Evolutionary conservation across 1,140 invertebrate species (phyloP), one percentile per base, ranked within the genome.

Genomic region (Cheumatopsyche charites): DNA sequence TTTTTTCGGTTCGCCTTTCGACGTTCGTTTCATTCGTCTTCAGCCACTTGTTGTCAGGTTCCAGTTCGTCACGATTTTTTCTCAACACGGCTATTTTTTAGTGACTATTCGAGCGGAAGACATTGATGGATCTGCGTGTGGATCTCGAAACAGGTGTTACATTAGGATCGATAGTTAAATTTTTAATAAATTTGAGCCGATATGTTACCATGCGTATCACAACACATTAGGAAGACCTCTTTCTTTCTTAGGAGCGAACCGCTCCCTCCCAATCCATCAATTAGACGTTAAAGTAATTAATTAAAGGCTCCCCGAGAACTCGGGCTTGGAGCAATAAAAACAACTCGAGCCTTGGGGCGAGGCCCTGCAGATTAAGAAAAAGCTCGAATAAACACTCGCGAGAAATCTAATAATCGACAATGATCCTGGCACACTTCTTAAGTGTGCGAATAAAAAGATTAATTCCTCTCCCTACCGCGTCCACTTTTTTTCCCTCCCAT

Each of bases 281-380:
- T 75, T 73, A 73, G 71, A 71, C 72, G 61, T 65, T 73, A 73
- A 67, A 73, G 74, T 75, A 75, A 75, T 75, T 75, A 75, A 75
- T 75, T 75, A 75, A 68, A 67, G n/a, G 65, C 68, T 58, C 55
- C 55, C 71, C 47, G 63, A 68, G 68, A 75, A 75, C 43, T 68
- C 71, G 62, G 62, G 62, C 62, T 75, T 69, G 66, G 73, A 62
- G 67, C 71, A 75, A 75, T 75, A 75, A 73, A 75, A 75, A 75
- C 74, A 73, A 75, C 71, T 61, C 65, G 58, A 62, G 65, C 47
- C 55, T 43, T 11, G 23, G 19, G 63, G 67, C 23, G 45, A 71
- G 70, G 70, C 74, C 72, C 71, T 61, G 26, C 45, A 71, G 74
- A 75, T 72, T 75, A 66, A 72, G 70, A 49, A 65, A 61, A 72